Conservation (phyloP, 2,888 invertebrate genomes). For the Ephialtes manifestator region DNA sequence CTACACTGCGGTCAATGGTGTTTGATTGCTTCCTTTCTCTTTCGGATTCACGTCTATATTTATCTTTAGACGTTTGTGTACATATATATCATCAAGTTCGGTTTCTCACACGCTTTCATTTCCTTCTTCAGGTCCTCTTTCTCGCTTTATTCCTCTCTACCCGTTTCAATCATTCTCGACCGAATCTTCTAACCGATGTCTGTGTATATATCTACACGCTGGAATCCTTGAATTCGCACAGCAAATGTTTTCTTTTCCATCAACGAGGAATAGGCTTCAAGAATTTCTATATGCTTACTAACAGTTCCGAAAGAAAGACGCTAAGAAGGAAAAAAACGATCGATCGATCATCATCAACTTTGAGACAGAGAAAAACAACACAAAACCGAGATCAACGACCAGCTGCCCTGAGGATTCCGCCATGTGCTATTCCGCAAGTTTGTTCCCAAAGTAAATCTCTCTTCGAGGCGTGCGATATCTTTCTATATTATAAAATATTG, state of each 20-base stretch:
- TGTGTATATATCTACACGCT: slow-evolving; percentile 2
- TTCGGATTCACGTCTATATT: background rate
- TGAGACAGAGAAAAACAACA: slow-evolving; percentile 11
- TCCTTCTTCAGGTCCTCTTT: slow-evolving; percentile 8
- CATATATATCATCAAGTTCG: slow-evolving; percentile 29
- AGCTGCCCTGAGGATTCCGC: slow-evolving; percentile 38
- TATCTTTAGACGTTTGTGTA: background rate
- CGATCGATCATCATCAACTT: slow-evolving; percentile 62
- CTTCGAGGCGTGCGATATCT: slow-evolving; percentile 21
- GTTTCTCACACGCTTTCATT: slow-evolving; percentile 6
- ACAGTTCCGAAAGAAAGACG: background rate
- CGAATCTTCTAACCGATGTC: slow-evolving; percentile 17
- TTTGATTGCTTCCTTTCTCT: slow-evolving; percentile 13
- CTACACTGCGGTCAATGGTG: slow-evolving; percentile 35
- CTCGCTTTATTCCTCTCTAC: slow-evolving; percentile 19
- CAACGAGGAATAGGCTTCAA: slow-evolving; percentile 10
- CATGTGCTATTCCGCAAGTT: slow-evolving; percentile 45
- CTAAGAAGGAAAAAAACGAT: slow-evolving; percentile 10
- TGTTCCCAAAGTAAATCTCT: slow-evolving; percentile 55
- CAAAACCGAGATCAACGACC: slow-evolving; percentile 46
- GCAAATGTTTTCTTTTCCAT: slow-evolving; percentile 53
- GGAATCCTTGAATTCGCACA: slow-evolving; percentile 33
- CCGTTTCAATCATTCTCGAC: slow-evolving; percentile 46
- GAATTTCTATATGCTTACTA: slow-evolving; percentile 13
- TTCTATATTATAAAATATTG: slow-evolving; percentile 17